Percentiles rank a stretch among this genome's conserved stretches.
Evolutionary conservation across 53 echinoderm and acorn worm genomes (phyloP).

Genomic region (Hippasteria phrygiana): DNA sequence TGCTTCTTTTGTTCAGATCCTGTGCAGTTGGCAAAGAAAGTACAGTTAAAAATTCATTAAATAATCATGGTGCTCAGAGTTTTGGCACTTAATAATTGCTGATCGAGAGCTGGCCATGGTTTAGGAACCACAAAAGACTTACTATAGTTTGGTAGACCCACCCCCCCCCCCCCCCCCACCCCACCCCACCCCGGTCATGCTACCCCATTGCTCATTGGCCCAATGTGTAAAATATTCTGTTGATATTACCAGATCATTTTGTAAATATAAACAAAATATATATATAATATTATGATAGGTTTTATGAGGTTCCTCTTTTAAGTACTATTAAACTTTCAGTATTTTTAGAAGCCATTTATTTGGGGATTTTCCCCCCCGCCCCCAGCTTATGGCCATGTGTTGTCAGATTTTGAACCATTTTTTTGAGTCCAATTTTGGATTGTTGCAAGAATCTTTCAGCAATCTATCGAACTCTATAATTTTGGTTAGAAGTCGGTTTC

Average conservation of each 20-base stretch:
- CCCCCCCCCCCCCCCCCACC: too few species aligned
- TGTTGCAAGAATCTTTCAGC: not conserved
- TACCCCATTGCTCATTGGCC: not conserved
- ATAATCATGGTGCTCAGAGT: too few species aligned
- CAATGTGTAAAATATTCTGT: slow-evolving; percentile 54
- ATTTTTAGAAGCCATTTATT: not conserved
- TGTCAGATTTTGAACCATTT: not conserved
- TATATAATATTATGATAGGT: slow-evolving; percentile 38
- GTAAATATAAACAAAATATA: slow-evolving; percentile 37
- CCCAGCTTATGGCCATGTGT: too few species aligned
- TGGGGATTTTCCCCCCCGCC: too few species aligned
- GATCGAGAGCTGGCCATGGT: too few species aligned
- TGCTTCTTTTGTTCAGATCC: too few species aligned
- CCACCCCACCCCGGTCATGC: not conserved
- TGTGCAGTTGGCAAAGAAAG: too few species aligned
- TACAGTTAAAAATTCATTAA: too few species aligned
- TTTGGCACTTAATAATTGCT: too few species aligned
- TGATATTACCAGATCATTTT: slow-evolving; percentile 39
- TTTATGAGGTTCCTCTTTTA: slow-evolving; percentile 42
- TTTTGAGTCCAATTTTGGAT: not conserved
- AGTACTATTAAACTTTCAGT: slow-evolving; percentile 33
- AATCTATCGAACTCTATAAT: not conserved
- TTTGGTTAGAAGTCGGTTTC: too few species aligned
- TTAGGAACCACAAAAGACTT: too few species aligned
- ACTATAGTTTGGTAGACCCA: too few species aligned